Evolutionary conservation across 2,113 vertebrate genomes (phyloP).

Genomic region (Aythya baeri): DNA sequence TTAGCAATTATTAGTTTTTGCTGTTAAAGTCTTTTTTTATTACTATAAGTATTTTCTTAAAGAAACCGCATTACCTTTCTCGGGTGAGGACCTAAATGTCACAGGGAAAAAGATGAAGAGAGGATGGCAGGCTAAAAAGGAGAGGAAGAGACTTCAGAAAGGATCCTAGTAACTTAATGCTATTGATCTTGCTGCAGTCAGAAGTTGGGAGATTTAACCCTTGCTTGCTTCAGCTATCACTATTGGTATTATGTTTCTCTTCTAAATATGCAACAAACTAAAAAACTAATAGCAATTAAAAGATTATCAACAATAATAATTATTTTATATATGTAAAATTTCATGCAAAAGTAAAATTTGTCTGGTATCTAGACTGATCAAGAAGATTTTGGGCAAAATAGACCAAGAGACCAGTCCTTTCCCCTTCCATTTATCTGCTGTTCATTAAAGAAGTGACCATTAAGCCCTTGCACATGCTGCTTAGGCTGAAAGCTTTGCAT

Average conservation of each 20-base stretch:
- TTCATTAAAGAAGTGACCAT: not conserved
- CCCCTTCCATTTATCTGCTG: not conserved
- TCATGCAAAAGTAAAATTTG: not conserved
- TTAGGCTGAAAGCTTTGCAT: not conserved
- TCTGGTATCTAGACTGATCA: not conserved
- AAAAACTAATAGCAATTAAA: not conserved
- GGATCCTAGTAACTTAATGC: conserved; percentile 55
- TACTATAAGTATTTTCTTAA: conserved; percentile 99
- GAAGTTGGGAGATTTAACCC: conserved; percentile 74
- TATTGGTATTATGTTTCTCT: not conserved
- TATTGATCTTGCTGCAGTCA: conserved; percentile 70
- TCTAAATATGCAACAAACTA: not conserved
- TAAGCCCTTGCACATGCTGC: not conserved
- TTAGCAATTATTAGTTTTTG: conserved; percentile 99
- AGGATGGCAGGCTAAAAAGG: conserved; percentile 47
- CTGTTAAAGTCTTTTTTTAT: conserved; percentile 99
- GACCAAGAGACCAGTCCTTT: not conserved
- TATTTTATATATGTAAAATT: not conserved
- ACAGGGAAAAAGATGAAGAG: conserved; percentile 66
- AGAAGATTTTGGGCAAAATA: not conserved
- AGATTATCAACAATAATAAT: not conserved
- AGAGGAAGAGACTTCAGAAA: conserved; percentile 70
- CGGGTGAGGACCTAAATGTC: conserved; percentile 76
- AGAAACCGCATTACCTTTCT: conserved; percentile 87
- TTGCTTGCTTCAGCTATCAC: conserved; percentile 21